Evolutionary conservation across 2,888 invertebrate genomes (phyloP).

Genomic region (Thecocarcelia acutangulata): DNA sequence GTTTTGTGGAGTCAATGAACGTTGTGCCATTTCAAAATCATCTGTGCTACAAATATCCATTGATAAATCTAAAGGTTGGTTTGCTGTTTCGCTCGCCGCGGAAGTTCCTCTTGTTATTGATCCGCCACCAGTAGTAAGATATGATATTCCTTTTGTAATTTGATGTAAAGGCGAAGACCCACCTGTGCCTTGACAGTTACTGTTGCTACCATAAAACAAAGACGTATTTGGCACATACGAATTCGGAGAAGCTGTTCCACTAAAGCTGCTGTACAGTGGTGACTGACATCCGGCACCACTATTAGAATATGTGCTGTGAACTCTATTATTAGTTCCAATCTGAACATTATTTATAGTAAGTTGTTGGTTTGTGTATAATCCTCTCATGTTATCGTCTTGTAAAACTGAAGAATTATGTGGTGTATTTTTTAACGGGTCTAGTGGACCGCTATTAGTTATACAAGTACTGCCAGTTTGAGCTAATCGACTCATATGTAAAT

Average conservation of each 20-base stretch:
- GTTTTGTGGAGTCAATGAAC: constrained; percentile 69
- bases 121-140: constrained; percentile 86
- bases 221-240: constrained; percentile 75
- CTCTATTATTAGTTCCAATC: constrained; percentile 70
- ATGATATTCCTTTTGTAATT: constrained; percentile 87
- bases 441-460: constrained; percentile 71
- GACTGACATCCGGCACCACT: constrained; percentile 81
- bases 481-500: constrained; percentile 47
- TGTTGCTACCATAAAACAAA: constrained; percentile 74
- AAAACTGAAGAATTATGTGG: constrained; percentile 62
- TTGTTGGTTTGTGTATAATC: constrained; percentile 58
- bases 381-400: constrained; percentile 34
- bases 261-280: constrained; percentile 82
- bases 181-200: constrained; percentile 74
- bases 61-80: constrained; percentile 80
- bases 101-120: constrained; percentile 90
- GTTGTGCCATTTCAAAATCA: constrained; percentile 44
- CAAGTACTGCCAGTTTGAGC: constrained; percentile 67
- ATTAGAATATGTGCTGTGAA: constrained; percentile 72
- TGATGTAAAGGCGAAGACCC: constrained; percentile 86
- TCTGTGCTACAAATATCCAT: constrained; percentile 78
- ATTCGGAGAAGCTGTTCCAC: constrained; percentile 80
- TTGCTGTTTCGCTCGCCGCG: constrained; percentile 78
- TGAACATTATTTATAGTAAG: constrained; percentile 72
- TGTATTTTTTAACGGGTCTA: constrained; percentile 73